Percentiles rank a stretch among this genome's conserved stretches.
Conservation (phyloP, 2,888 invertebrate species). For the Aleiodes alternator region DNA sequence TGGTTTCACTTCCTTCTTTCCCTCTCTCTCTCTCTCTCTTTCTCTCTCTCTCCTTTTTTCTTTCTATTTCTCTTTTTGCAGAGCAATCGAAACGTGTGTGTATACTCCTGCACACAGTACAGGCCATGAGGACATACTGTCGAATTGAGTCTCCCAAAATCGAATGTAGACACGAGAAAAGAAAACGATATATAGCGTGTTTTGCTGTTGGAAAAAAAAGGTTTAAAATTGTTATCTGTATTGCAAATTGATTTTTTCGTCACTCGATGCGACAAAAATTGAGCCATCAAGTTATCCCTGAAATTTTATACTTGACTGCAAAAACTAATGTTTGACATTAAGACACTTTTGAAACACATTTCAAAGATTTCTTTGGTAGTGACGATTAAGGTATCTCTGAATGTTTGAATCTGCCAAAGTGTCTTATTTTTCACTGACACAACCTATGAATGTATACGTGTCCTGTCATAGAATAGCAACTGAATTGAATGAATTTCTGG, state of each 20-base stretch:
- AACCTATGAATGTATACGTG: too few relatives aligned
- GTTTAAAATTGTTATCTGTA: constrained; percentile 15
- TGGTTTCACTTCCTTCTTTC: constrained; percentile 27
- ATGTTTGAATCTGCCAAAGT: too few relatives aligned
- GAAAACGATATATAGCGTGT: constrained; percentile 3
- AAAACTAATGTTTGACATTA: too few relatives aligned
- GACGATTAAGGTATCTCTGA: too few relatives aligned
- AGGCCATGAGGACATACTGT: constrained; percentile 36
- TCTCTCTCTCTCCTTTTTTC: too few relatives aligned
- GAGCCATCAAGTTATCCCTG: constrained; percentile 27
- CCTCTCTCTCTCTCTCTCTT: background rate
- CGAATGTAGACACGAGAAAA: constrained; percentile 20
- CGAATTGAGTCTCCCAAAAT: constrained; percentile 35
- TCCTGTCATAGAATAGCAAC: too few relatives aligned
- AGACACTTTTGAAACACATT: too few relatives aligned
- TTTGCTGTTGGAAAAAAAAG: background rate
- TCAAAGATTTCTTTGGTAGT: too few relatives aligned
- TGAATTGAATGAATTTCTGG: too few relatives aligned
- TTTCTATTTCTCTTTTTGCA: background rate
- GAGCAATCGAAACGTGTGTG: constrained; percentile 38
- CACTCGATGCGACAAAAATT: constrained; percentile 36
- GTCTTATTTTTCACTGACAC: too few relatives aligned
- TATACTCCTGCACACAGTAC: constrained; percentile 23
- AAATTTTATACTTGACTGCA: background rate
- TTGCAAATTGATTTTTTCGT: constrained; percentile 27